Evolutionary conservation across 1,140 invertebrate genomes (phyloP).

Genomic region (Pseudobourletiella spinata): DNA sequence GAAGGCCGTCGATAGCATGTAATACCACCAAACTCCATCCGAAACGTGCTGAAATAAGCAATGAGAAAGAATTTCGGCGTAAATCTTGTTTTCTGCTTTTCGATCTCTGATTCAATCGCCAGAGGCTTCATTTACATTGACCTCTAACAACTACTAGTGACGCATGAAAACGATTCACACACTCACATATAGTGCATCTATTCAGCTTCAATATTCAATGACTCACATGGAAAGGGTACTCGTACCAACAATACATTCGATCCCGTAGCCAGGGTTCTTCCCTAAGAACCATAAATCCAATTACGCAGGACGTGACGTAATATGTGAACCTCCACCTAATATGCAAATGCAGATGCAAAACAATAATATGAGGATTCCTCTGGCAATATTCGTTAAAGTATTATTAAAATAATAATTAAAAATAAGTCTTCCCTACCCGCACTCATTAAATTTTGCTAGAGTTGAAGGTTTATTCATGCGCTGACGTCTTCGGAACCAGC

Average conservation of each 20-base stretch:
- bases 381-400: neutral
- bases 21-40: conserved; percentile 80
- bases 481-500: conserved; percentile 74
- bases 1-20: conserved; percentile 88
- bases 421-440: conserved; percentile 46
- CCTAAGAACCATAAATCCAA: conserved; percentile 74
- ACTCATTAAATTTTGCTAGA: conserved; percentile 82
- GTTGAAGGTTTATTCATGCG: conserved; percentile 77
- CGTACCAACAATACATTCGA: conserved; percentile 81
- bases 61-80: neutral
- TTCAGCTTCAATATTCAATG: too few relatives aligned
- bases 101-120: neutral
- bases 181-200: too few relatives aligned
- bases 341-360: too few relatives aligned
- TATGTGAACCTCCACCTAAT: conserved; percentile 76
- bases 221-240: conserved; percentile 46
- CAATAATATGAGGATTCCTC: neutral
- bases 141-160: too few relatives aligned
- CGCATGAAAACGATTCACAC: too few relatives aligned
- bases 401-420: neutral
- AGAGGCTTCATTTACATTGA: neutral
- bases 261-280: conserved; percentile 92
- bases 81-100: neutral
- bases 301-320: conserved; percentile 72
- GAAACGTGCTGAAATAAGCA: conserved; percentile 36